phyloP scores from a whole-genome alignment of 2,797 vertebrate species.

The Gymnothorax reevesii region DNA sequence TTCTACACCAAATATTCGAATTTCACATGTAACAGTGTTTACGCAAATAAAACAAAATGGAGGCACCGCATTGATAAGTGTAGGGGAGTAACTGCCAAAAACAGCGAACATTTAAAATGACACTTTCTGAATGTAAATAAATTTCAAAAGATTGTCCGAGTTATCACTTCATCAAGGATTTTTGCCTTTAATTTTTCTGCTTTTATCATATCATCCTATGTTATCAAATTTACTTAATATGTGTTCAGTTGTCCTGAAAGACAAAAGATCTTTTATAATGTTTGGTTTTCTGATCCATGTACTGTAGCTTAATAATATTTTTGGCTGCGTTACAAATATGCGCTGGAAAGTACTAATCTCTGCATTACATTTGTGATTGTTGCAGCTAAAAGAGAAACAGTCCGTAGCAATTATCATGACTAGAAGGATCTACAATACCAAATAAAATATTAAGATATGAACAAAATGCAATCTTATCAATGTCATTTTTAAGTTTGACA shows the following conservation, averaged over 20 bases:
- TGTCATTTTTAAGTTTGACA: conserved; percentile 34
- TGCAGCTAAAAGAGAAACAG: conserved; percentile 23
- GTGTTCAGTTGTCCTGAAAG: conserved; percentile 28
- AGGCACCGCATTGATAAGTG: background rate
- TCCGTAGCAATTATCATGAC: conserved; percentile 30
- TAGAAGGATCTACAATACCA: conserved; percentile 34
- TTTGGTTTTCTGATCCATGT: conserved; percentile 37
- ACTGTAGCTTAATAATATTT: conserved; percentile 30
- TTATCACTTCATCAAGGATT: conserved; percentile 29
- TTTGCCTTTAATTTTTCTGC: conserved; percentile 29
- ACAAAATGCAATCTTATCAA: conserved; percentile 36
- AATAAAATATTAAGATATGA: conserved; percentile 32
- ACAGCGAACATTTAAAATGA: conserved; percentile 21
- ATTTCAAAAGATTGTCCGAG: conserved; percentile 42
- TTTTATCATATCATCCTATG: conserved; percentile 33
- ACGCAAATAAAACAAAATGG: background rate
- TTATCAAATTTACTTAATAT: background rate
- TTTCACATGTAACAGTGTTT: conserved; percentile 3
- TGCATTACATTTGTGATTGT: conserved; percentile 30
- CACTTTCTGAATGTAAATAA: conserved; percentile 56
- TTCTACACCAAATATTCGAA: conserved; percentile 14
- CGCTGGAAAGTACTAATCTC: conserved; percentile 27
- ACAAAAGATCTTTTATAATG: conserved; percentile 27
- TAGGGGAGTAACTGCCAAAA: background rate
- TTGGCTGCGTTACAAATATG: conserved; percentile 41